Evolutionary conservation across 2,113 vertebrate species (phyloP).

Genomic region (Archilochus colubris): DNA sequence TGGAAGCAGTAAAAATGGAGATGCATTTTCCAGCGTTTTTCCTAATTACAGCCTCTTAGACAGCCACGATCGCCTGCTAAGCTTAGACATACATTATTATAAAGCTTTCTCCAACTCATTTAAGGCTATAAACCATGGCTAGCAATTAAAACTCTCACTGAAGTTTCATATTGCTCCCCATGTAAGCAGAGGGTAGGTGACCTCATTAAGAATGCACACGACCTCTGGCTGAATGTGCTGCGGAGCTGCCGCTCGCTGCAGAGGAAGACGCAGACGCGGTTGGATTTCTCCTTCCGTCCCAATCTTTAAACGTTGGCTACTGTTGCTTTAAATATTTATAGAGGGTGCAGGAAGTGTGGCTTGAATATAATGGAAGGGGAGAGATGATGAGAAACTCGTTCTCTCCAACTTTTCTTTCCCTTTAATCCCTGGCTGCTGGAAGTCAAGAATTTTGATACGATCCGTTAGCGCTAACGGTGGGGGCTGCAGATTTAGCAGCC

Average conservation of each 20-base stretch:
- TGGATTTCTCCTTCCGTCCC: conserved; percentile 59
- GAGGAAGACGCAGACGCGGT: background rate
- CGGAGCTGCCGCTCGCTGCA: background rate
- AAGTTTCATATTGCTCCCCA: background rate
- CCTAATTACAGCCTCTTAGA: background rate
- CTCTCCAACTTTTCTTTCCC: conserved; percentile 32
- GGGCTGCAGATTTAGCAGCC: background rate
- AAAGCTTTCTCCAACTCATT: background rate
- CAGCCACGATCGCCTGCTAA: background rate
- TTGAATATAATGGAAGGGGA: conserved; percentile 43
- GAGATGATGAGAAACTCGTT: background rate
- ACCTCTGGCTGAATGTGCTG: conserved; percentile 40
- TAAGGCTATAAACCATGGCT: background rate
- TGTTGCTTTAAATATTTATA: conserved; percentile 75
- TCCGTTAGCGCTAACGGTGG: background rate
- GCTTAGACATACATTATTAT: background rate
- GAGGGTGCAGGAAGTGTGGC: conserved; percentile 62
- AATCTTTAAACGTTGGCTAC: conserved; percentile 53
- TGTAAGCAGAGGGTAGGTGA: background rate
- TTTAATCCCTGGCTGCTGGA: conserved; percentile 46
- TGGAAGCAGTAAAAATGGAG: background rate
- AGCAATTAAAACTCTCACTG: background rate
- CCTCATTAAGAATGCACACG: conserved; percentile 41
- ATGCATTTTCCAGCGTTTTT: background rate
- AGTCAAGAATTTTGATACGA: conserved; percentile 56